phyloP scores from a whole-genome alignment of 1,140 invertebrate species.

The Drosophila sechellia region DNA sequence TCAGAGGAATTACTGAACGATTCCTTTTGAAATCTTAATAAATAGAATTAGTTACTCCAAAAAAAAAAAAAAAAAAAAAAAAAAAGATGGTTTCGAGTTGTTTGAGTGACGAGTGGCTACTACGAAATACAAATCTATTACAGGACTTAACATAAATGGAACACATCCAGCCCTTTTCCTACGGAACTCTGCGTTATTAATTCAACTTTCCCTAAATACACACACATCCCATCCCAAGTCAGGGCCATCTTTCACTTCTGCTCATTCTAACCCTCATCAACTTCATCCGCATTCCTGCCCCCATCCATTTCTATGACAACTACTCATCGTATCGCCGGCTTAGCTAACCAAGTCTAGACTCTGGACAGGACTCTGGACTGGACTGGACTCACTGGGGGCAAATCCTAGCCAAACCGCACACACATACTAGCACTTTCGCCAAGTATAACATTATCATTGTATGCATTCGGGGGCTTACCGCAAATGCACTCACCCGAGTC shows the following conservation, averaged over 20 bases:
- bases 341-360: constrained; percentile 71
- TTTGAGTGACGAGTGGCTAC: constrained; percentile 7
- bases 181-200: constrained; percentile 18
- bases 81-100: too few relatives aligned
- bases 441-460: constrained; percentile 67
- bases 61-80: too few relatives aligned
- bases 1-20: too few relatives aligned
- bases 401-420: constrained; percentile 47
- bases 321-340: constrained; percentile 34
- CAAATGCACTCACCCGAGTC: constrained; percentile 72
- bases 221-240: constrained; percentile 10
- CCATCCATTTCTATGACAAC: constrained; percentile 3
- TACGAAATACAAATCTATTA: constrained; percentile 29
- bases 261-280: constrained; percentile 29
- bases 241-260: constrained; percentile 15
- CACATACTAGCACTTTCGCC: constrained; percentile 18
- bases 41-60: too few relatives aligned
- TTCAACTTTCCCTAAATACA: constrained; percentile 27
- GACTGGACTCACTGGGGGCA: constrained; percentile 20
- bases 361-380: constrained; percentile 28
- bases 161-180: background rate
- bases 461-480: constrained; percentile 67
- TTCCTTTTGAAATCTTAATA: too few relatives aligned
- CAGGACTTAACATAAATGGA: constrained; percentile 1
- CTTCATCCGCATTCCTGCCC: constrained; percentile 21